Evolutionary conservation across 2,888 invertebrate species (phyloP).

Genomic region (Tupiocoris notatus): DNA sequence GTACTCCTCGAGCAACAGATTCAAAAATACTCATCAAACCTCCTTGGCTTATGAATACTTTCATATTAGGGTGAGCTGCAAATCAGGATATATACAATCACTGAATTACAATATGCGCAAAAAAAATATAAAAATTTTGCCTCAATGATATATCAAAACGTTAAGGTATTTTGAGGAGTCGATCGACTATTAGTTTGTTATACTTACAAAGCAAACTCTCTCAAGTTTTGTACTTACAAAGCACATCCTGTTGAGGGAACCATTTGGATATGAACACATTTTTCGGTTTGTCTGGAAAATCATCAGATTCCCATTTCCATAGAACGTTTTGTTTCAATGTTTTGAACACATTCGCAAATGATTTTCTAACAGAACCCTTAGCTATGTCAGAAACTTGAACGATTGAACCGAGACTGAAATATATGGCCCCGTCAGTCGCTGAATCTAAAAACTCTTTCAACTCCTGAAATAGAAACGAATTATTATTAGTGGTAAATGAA

Average conservation of each 20-base stretch:
- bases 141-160: neutral
- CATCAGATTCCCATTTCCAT: constrained; percentile 77
- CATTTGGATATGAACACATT: constrained; percentile 72
- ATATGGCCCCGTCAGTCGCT: constrained; percentile 66
- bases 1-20: constrained; percentile 48
- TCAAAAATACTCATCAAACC: constrained; percentile 49
- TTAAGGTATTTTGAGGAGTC: no score
- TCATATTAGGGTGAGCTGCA: constrained; percentile 50
- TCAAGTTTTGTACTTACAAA: constrained; percentile 34
- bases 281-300: constrained; percentile 68
- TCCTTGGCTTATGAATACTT: constrained; percentile 50
- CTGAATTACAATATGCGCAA: no score
- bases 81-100: no score
- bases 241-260: constrained; percentile 63
- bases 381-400: constrained; percentile 74
- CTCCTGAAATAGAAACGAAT: no score
- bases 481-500: no score
- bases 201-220: neutral
- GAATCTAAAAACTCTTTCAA: constrained; percentile 69
- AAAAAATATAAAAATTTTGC: neutral
- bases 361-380: constrained; percentile 61
- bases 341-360: constrained; percentile 68
- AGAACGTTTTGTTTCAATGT: constrained; percentile 75
- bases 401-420: constrained; percentile 82
- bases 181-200: no score